Evolutionary conservation across 2,797 vertebrate species (phyloP), one percentile per base, ranked within the genome.

Genomic region (Gobionotothen gibberifrons): DNA sequence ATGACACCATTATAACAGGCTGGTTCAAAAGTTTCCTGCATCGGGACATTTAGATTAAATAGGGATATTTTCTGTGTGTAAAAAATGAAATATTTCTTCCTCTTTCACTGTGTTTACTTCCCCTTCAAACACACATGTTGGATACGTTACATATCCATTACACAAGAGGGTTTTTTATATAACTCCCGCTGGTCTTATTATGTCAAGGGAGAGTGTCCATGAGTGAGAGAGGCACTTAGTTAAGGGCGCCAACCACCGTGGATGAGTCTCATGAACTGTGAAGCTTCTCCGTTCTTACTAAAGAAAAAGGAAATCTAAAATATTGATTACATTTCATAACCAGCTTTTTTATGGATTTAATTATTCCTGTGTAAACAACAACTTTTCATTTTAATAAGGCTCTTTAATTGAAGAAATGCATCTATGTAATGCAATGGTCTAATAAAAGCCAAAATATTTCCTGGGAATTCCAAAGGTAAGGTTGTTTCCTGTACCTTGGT

Each of bases 101-200:
- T 43, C 55, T 46, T 43, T 39, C 2, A 8, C 32, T 36, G 49
- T 48, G 44, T 52, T 42, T 39, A 70, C 49, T 55, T 81, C 26
- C 8, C 17, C 15, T 47, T 13, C 21, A 29, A 67, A 71, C 67
- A 80, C 69, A 78, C 74, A 82, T 82, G 52, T 43, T 81, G 54
- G 69, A 72, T 53, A 81, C 79, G 81, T 81, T 85, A 76, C 74
- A 82, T 77, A 65, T 89, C 83, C 78, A 83, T 92, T 90, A 90
- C 86, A 91, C 90, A 86, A 88, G 85, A 87, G 86, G 69, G 59
- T 85, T 88, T 92, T 26, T 91, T 89, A 92, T 86, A 83, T 92
- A 91, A 91, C 79, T 66, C 73, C 73, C 52, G 73, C 76, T 84
- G 85, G 70, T 92, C 90, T 89, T 85, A 89, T 89, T 86, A 85